Conservation (phyloP, 1,140 invertebrate genomes). For the Bombus cullumanus region DNA sequence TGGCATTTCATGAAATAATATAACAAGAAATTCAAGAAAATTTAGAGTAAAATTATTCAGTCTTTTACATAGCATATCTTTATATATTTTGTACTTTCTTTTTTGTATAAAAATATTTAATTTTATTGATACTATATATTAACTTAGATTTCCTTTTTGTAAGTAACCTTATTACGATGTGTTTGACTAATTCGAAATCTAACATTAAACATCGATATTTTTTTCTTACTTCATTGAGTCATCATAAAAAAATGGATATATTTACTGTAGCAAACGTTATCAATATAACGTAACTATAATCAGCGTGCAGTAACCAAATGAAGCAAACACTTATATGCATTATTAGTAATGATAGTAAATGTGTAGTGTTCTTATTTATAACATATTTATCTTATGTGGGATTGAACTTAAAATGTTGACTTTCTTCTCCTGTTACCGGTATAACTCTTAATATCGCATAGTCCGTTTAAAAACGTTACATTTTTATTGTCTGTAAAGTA, state of each 20-base stretch:
- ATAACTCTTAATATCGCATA: not conserved
- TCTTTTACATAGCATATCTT: not conserved
- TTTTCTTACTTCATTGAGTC: slow-evolving; percentile 17
- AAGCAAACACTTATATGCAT: slow-evolving; percentile 43
- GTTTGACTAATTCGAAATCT: slow-evolving; percentile 16
- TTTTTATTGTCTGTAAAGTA: slow-evolving; percentile 11
- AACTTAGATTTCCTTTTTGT: not conserved
- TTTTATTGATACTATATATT: not conserved
- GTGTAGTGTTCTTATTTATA: slow-evolving; percentile 67
- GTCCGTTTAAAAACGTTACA: not conserved
- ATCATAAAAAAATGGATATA: not conserved
- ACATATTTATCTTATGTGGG: slow-evolving; percentile 50
- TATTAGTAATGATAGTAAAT: slow-evolving; percentile 69
- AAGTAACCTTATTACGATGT: not conserved
- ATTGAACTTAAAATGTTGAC: slow-evolving; percentile 38
- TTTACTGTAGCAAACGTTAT: not conserved
- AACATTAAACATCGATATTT: not conserved
- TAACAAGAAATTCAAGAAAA: slow-evolving; percentile 32
- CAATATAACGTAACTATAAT: slow-evolving; percentile 21
- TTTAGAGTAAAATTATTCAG: not conserved
- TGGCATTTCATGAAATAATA: not conserved
- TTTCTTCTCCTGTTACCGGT: slow-evolving; percentile 33
- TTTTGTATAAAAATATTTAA: slow-evolving; percentile 36
- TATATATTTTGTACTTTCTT: not conserved
- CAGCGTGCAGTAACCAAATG: slow-evolving; percentile 41